phyloP scores from a whole-genome alignment of 2,888 invertebrate genomes.

The Melanargia galathea region DNA sequence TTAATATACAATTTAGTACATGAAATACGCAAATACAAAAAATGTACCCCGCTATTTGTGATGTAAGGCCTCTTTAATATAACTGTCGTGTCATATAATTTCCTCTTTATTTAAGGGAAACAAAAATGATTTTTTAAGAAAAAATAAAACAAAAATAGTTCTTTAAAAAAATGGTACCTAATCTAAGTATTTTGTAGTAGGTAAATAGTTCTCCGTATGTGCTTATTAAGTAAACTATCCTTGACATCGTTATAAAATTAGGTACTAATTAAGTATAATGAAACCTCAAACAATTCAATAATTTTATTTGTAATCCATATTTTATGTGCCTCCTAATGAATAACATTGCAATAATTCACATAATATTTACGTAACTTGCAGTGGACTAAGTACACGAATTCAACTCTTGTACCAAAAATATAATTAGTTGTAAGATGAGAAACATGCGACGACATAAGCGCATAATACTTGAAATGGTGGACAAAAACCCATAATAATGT shows the following conservation, averaged over 20 bases:
- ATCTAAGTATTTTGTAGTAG: no score
- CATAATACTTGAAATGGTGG: constrained; percentile 57
- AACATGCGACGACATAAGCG: constrained; percentile 51
- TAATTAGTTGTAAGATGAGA: constrained; percentile 38
- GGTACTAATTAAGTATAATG: no score
- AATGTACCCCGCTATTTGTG: constrained; percentile 73
- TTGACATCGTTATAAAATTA: no score
- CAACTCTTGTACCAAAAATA: constrained; percentile 14
- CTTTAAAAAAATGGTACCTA: neutral
- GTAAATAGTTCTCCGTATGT: neutral
- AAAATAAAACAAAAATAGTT: neutral
- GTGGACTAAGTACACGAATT: neutral
- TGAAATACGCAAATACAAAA: constrained; percentile 50
- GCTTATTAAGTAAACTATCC: no score
- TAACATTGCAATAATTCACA: no score
- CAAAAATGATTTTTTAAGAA: neutral
- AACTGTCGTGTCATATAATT: constrained; percentile 64
- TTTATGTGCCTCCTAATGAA: no score
- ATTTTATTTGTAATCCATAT: no score
- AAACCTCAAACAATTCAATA: no score
- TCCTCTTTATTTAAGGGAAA: constrained; percentile 54
- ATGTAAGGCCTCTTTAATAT: constrained; percentile 65
- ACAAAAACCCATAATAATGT: constrained; percentile 74
- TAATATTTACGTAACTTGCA: no score
- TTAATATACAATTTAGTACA: constrained; percentile 45